A percentile compares a stretch with the other conserved stretches of the same genome.
Conservation (phyloP, 2,113 vertebrate species). For the Syrrhaptes paradoxus region DNA sequence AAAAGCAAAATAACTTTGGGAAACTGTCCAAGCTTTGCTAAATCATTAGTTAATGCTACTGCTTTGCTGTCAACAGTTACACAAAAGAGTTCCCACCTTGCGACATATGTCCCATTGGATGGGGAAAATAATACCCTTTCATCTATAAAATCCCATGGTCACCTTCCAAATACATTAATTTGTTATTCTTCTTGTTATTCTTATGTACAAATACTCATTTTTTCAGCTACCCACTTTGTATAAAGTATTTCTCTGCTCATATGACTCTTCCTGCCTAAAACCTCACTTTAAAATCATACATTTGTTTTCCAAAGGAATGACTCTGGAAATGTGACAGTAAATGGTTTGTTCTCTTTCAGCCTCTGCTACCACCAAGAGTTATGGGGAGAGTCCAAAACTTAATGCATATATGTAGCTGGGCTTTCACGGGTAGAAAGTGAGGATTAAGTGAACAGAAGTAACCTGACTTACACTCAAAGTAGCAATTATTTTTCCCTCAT, state of each 20-base stretch:
- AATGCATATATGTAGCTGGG: not conserved
- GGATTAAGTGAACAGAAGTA: not conserved
- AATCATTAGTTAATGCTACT: not conserved
- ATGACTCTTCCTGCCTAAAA: not conserved
- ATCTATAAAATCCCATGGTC: not conserved
- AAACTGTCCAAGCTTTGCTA: not conserved
- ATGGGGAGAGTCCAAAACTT: not conserved
- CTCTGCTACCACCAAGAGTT: not conserved
- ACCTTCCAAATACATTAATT: not conserved
- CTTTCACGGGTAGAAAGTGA: not conserved
- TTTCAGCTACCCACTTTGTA: not conserved
- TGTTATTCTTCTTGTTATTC: not conserved
- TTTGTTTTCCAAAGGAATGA: not conserved
- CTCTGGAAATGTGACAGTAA: not conserved
- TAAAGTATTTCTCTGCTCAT: not conserved
- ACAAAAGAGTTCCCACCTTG: not conserved
- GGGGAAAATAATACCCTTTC: not conserved
- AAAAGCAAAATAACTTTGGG: not conserved
- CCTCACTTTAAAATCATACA: not conserved
- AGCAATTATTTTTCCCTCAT: not conserved
- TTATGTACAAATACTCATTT: not conserved
- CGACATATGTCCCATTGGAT: not conserved
- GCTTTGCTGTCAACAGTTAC: not conserved
- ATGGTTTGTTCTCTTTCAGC: not conserved
- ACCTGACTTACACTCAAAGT: not conserved